Percentiles rank a stretch among this genome's conserved stretches.
Evolutionary conservation across 2,113 vertebrate species (phyloP).

Genomic region (Cathartes aura): DNA sequence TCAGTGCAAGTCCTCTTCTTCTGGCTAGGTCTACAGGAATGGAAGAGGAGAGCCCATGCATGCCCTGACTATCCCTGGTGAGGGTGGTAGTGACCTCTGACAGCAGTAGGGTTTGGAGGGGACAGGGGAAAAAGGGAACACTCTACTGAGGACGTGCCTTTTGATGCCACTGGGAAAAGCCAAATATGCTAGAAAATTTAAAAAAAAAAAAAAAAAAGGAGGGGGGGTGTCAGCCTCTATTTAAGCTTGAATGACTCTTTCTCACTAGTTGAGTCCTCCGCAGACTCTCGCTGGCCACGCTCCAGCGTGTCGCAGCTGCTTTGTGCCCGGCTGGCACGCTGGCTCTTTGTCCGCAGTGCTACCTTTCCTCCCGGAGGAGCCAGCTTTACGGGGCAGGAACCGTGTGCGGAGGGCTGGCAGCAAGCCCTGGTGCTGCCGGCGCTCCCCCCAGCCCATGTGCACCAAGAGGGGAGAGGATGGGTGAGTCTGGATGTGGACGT

Average conservation of each 20-base stretch:
- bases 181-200: not conserved
- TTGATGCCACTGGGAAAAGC: not conserved
- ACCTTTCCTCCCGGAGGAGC: not conserved
- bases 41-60: not conserved
- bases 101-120: not conserved
- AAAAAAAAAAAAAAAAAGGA: fast-evolving
- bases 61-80: not conserved
- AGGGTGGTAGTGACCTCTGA: not conserved
- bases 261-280: not conserved
- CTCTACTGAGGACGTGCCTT: not conserved
- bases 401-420: not conserved
- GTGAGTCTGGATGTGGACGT: fast-evolving
- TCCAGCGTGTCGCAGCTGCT: not conserved
- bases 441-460: fast-evolving
- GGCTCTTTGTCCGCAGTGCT: not conserved
- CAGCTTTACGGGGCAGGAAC: not conserved
- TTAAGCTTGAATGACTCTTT: not conserved
- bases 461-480: no score
- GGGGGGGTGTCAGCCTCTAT: fast-evolving
- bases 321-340: not conserved
- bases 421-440: not conserved
- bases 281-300: fast-evolving
- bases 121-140: fast-evolving
- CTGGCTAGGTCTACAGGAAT: not conserved
- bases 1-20: not conserved